phyloP scores from a whole-genome alignment of 2,113 vertebrate species.

The Cathartes aura region DNA sequence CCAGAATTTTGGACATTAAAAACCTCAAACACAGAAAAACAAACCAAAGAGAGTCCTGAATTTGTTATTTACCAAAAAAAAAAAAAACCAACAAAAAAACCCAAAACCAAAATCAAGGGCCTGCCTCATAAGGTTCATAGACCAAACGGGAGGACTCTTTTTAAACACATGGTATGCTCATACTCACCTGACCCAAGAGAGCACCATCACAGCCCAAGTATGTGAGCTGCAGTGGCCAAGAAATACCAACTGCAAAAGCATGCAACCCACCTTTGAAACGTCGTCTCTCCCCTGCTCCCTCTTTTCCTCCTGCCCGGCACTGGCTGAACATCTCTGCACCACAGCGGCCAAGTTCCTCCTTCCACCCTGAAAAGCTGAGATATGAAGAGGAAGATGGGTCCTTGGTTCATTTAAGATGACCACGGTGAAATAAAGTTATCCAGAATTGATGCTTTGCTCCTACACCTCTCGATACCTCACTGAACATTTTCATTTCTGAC shows the following conservation, averaged over 20 bases:
- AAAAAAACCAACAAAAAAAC: neutral
- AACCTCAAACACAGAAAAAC: neutral
- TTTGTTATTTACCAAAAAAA: neutral
- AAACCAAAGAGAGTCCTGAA: neutral
- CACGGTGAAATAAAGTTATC: neutral
- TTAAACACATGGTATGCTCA: neutral
- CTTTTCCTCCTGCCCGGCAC: neutral
- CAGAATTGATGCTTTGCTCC: neutral
- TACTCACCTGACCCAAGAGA: neutral
- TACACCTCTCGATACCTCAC: neutral
- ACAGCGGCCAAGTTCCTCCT: neutral
- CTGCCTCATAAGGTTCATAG: neutral
- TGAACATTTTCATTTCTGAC: neutral
- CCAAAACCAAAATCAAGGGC: neutral
- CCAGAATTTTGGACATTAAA: neutral
- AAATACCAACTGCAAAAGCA: neutral
- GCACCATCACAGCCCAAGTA: neutral
- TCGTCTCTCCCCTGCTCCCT: neutral
- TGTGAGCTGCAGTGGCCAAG: neutral
- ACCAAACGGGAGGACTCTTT: neutral
- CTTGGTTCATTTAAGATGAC: neutral
- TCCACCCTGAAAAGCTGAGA: neutral
- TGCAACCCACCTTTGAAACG: fast-evolving
- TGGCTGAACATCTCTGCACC: neutral
- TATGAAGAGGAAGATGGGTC: neutral